Evolutionary conservation across 1,140 invertebrate species (phyloP).

Genomic region (Diorhabda sublineata): DNA sequence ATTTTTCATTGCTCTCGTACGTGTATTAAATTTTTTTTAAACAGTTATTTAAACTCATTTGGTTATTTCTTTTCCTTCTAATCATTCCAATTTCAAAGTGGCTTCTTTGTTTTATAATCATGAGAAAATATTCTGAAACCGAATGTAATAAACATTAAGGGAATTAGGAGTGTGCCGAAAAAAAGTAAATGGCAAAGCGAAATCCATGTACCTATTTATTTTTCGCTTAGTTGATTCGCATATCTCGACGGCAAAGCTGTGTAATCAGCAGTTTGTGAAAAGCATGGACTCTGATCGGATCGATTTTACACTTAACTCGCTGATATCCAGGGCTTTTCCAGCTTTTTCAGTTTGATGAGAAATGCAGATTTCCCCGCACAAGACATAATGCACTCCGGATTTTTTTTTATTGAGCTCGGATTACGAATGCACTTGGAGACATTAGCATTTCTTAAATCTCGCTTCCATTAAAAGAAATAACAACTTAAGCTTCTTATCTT

Average conservation of each 20-base stretch:
- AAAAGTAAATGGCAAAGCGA: conserved; percentile 13
- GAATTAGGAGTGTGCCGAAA: conserved; percentile 4
- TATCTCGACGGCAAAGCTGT: conserved; percentile 17
- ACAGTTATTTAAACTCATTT: no score
- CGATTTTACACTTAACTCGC: conserved; percentile 25
- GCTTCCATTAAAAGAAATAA: background rate
- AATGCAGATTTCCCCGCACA: conserved; percentile 20
- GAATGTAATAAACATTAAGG: conserved; percentile 11
- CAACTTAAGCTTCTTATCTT: no score
- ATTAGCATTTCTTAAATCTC: conserved; percentile 3
- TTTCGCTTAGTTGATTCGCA: conserved; percentile 15
- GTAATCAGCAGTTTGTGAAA: conserved; percentile 25
- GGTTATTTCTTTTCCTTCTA: no score
- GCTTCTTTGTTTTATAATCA: conserved; percentile 9
- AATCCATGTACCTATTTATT: conserved; percentile 19
- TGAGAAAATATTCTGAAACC: conserved; percentile 4
- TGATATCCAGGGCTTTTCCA: conserved; percentile 25
- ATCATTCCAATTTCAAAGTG: conserved; percentile 3
- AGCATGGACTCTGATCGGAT: conserved; percentile 18
- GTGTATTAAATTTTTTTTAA: no score
- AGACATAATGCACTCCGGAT: conserved; percentile 20
- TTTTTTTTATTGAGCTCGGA: conserved; percentile 7
- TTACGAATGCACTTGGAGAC: conserved; percentile 9
- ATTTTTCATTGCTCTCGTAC: no score
- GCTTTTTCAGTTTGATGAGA: conserved; percentile 23